These are phyloP conservation scores for Arremon aurantiirostris DNA, from an alignment of 2,797 vertebrate species.

Conservation along the genomic window DNA sequence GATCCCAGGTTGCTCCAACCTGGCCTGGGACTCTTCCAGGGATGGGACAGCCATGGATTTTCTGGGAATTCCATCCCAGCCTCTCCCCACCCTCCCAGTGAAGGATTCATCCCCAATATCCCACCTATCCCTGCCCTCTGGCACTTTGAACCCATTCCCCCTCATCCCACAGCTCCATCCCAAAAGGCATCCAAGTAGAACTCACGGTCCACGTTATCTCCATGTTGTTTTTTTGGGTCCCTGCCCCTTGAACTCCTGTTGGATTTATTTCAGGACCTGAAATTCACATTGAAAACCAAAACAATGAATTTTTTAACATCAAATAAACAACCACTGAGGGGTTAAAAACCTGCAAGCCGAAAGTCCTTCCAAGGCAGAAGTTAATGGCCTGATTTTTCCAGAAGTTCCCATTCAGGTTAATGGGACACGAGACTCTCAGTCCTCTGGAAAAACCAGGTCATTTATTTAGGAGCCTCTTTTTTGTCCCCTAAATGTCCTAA, in stretches of 20 bases:
- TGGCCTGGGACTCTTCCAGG: not conserved
- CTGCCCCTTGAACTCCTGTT: slow-evolving; percentile 84
- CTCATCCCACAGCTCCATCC: not conserved
- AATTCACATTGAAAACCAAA: not conserved
- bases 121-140: not conserved
- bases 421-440: not conserved
- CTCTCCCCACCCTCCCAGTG: not conserved
- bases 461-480: slow-evolving; percentile 26
- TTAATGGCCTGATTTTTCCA: slow-evolving; percentile 33
- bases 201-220: slow-evolving; percentile 96
- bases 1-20: not conserved
- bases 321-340: not conserved
- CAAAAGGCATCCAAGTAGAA: not conserved
- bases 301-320: not conserved
- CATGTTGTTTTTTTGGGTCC: slow-evolving; percentile 93
- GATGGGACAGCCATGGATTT: not conserved
- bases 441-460: slow-evolving; percentile 39
- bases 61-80: not conserved
- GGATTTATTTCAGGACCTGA: slow-evolving; percentile 91
- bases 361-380: not conserved
- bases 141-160: not conserved
- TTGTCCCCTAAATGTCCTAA: not conserved
- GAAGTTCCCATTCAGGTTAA: slow-evolving; percentile 53
- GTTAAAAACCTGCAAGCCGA: not conserved
- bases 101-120: not conserved